Percentiles rank a stretch among this genome's conserved stretches.
phyloP scores from a whole-genome alignment of 2,113 vertebrate genomes.

The Osmerus mordax region DNA sequence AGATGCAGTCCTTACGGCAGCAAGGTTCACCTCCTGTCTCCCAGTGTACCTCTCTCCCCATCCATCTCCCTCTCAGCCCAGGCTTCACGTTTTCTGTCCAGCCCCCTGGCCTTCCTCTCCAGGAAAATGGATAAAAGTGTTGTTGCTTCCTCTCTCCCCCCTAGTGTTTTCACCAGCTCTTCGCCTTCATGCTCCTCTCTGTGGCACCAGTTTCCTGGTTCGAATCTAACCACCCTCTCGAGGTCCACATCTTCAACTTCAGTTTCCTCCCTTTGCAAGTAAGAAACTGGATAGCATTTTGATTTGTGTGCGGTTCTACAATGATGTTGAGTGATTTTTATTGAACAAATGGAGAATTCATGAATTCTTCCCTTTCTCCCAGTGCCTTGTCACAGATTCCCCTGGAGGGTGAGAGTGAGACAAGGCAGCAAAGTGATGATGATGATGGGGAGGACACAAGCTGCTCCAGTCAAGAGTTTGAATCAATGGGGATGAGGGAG shows the following conservation, averaged over 20 bases:
- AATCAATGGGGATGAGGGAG: slow-evolving; percentile 59
- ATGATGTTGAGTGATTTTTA: too few relatives aligned
- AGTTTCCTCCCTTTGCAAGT: slow-evolving; percentile 52
- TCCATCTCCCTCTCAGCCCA: slow-evolving; percentile 53
- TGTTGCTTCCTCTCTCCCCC: slow-evolving; percentile 8
- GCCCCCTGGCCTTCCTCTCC: slow-evolving; percentile 71
- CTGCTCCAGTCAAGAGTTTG: slow-evolving; percentile 59
- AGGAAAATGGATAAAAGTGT: slow-evolving; percentile 40
- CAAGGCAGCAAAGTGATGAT: slow-evolving; percentile 44
- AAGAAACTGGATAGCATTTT: not conserved
- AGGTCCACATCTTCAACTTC: slow-evolving; percentile 29
- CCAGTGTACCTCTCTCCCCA: slow-evolving; percentile 43
- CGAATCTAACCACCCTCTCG: slow-evolving; percentile 23
- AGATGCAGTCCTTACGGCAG: slow-evolving; percentile 50
- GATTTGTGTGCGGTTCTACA: too few relatives aligned
- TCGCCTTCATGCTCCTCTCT: slow-evolving; percentile 31
- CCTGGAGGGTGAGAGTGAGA: slow-evolving; percentile 31
- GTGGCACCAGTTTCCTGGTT: slow-evolving; percentile 36
- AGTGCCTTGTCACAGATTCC: slow-evolving; percentile 34
- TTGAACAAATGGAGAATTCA: too few relatives aligned
- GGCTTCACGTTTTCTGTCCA: slow-evolving; percentile 66
- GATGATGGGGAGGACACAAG: slow-evolving; percentile 53
- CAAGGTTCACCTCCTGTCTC: slow-evolving; percentile 28
- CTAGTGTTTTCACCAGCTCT: slow-evolving; percentile 14
- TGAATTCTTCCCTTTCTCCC: slow-evolving; percentile 4